Percentiles rank a stretch among this genome's conserved stretches.
Evolutionary conservation across 2,113 vertebrate genomes (phyloP).

Genomic region (Sphaerodactylus townsendi): DNA sequence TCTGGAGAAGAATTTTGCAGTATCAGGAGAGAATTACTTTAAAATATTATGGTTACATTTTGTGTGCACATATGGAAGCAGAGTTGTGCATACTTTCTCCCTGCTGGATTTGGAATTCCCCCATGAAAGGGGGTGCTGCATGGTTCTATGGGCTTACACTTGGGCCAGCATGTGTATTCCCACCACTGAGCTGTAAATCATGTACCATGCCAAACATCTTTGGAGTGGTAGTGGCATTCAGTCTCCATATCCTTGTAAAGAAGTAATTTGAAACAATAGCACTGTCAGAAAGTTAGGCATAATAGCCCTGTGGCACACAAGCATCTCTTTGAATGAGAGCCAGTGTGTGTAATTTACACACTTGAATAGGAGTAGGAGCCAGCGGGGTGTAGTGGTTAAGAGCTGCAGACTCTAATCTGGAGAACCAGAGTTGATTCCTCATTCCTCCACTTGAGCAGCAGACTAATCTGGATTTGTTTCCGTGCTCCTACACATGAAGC

Average conservation of each 20-base stretch:
- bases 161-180: background rate
- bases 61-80: background rate
- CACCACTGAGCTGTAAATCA: too few species aligned
- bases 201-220: background rate
- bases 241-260: background rate
- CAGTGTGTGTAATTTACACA: background rate
- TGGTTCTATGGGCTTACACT: background rate
- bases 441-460: too few species aligned
- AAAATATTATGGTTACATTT: background rate
- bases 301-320: background rate
- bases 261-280: background rate
- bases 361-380: background rate
- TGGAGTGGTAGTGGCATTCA: background rate
- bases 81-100: background rate
- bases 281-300: background rate
- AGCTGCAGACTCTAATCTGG: too few species aligned
- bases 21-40: background rate
- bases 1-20: background rate
- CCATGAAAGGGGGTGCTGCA: background rate
- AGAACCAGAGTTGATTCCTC: too few species aligned
- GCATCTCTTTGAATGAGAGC: background rate
- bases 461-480: too few species aligned
- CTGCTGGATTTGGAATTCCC: background rate
- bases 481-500: too few species aligned
- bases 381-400: too few species aligned